Evolutionary conservation across 2,888 invertebrate species (phyloP).

Genomic region (Latheticus oryzae): DNA sequence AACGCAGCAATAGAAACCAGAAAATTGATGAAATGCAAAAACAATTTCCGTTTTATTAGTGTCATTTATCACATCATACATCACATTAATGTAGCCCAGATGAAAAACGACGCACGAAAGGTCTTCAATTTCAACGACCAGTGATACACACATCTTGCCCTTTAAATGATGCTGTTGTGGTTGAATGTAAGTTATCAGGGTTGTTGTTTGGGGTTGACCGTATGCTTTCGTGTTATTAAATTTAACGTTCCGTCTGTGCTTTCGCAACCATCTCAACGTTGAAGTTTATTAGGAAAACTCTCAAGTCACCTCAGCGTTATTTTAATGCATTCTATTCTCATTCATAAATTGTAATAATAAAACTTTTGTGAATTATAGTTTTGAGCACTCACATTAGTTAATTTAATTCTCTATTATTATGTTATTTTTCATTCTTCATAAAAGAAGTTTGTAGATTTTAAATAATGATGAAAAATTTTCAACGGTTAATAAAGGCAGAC

Average conservation of each 20-base stretch:
- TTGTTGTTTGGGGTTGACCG: slow-evolving; percentile 33
- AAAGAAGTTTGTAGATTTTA: too few species aligned
- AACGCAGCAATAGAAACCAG: slow-evolving; percentile 4
- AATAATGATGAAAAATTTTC: too few species aligned
- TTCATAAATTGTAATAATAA: slow-evolving; percentile 9
- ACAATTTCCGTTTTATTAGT: slow-evolving; percentile 23
- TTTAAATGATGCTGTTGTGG: slow-evolving; percentile 22
- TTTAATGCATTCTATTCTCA: slow-evolving; percentile 2
- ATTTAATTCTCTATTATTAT: slow-evolving; percentile 14
- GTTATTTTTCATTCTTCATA: slow-evolving; percentile 28
- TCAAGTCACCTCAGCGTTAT: slow-evolving; percentile 9
- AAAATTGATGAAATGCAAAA: slow-evolving; percentile 20
- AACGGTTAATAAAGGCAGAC: too few species aligned
- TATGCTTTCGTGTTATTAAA: slow-evolving; percentile 30
- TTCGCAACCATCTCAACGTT: slow-evolving; percentile 9
- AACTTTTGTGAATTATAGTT: slow-evolving; percentile 10
- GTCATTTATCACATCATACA: slow-evolving; percentile 25
- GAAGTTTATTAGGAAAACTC: slow-evolving; percentile 23
- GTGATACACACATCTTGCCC: slow-evolving; percentile 10
- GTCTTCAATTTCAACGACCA: slow-evolving; percentile 2
- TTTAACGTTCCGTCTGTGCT: slow-evolving; percentile 23
- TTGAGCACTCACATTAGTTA: slow-evolving; percentile 12
- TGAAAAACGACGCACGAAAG: slow-evolving; percentile 21
- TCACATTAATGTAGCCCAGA: slow-evolving; percentile 11
- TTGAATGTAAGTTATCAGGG: slow-evolving; percentile 28